These are phyloP conservation scores for Mycteria americana DNA, from an alignment of 2,797 vertebrate genomes.

Conservation along the genomic window DNA sequence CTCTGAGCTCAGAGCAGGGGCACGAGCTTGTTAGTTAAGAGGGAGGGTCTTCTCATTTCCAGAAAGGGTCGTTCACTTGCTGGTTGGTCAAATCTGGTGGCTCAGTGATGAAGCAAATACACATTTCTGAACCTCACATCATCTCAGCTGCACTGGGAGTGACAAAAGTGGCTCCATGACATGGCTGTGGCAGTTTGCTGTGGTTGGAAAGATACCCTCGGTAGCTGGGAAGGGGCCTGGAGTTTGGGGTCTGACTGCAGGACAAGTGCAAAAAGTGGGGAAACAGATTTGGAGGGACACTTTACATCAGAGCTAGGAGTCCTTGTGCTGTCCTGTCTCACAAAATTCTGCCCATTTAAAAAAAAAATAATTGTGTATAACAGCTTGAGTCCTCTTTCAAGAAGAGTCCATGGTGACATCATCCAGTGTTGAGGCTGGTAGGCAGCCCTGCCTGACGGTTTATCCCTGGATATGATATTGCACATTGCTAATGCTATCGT, in stretches of 20 bases:
- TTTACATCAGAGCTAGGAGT: background rate
- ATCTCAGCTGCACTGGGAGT: background rate
- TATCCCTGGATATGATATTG: background rate
- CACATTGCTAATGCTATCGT: fast-evolving
- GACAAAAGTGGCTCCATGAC: background rate
- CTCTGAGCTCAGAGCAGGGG: background rate
- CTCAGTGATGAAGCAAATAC: background rate
- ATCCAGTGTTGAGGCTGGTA: background rate
- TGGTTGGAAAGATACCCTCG: background rate
- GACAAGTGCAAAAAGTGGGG: background rate
- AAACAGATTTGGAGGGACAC: background rate
- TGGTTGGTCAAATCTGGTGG: background rate
- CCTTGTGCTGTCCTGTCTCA: background rate
- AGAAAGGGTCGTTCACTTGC: background rate
- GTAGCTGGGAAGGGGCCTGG: background rate
- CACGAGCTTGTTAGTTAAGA: background rate
- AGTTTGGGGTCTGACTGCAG: background rate
- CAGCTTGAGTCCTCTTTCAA: background rate
- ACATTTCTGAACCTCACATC: background rate
- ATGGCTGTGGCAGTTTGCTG: background rate
- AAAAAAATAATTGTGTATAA: background rate
- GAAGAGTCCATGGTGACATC: background rate
- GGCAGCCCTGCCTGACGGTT: background rate
- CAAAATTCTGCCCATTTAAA: background rate
- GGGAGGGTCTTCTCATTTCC: background rate